Evolutionary conservation across 1,140 invertebrate species (phyloP).

Genomic region (Chironomus striatipennis): DNA sequence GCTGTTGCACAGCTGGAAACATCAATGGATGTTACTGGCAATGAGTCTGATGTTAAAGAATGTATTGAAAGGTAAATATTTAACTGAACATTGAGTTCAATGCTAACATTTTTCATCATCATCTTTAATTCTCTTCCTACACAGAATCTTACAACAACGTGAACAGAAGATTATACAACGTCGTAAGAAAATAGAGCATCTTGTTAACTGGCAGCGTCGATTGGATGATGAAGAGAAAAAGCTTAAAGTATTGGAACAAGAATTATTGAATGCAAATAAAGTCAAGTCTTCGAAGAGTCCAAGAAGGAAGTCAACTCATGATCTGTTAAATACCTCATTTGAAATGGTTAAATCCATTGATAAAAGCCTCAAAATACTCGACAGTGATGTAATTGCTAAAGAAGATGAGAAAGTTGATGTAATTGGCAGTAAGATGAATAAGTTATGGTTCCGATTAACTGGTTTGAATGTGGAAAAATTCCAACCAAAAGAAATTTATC

Average conservation of each 20-base stretch:
- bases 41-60: neutral
- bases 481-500: constrained; percentile 27
- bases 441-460: constrained; percentile 30
- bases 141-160: constrained; percentile 28
- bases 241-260: constrained; percentile 28
- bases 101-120: neutral
- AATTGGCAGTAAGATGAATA: constrained; percentile 30
- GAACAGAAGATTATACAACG: constrained; percentile 28
- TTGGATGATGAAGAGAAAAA: constrained; percentile 30
- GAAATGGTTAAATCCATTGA: constrained; percentile 27
- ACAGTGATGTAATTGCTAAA: constrained; percentile 25
- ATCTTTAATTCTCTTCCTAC: neutral
- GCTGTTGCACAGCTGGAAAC: neutral
- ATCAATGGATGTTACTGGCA: neutral
- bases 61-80: constrained; percentile 15
- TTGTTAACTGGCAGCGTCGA: constrained; percentile 30
- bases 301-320: neutral
- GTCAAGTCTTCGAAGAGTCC: neutral
- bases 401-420: constrained; percentile 27
- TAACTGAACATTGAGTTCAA: neutral
- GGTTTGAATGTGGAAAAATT: constrained; percentile 28
- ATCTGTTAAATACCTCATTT: constrained; percentile 14
- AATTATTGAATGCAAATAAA: constrained; percentile 26
- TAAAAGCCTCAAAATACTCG: constrained; percentile 29
- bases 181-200: constrained; percentile 28